Percentiles rank a stretch among this genome's conserved stretches.
phyloP scores from a whole-genome alignment of 1,140 invertebrate genomes.

The Drosophila ironensis region DNA sequence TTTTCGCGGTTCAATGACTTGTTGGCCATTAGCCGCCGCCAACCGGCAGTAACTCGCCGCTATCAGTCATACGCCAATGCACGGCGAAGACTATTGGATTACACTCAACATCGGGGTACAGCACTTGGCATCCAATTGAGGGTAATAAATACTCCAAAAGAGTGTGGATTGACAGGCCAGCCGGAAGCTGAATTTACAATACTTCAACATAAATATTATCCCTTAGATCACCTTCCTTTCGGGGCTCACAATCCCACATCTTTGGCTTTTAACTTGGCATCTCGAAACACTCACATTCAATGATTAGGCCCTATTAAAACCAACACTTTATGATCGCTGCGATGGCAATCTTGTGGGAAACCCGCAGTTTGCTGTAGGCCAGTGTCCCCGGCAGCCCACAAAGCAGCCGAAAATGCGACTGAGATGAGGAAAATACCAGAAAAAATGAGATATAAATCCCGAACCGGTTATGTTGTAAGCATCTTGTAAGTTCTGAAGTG shows the following conservation, averaged over 20 bases:
- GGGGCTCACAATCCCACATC: constrained; percentile 5
- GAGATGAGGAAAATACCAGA: constrained; percentile 10
- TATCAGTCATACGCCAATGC: constrained; percentile 78
- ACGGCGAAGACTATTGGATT: constrained; percentile 64
- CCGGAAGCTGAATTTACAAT: no score
- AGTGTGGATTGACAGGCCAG: no score
- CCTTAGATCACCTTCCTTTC: constrained; percentile 9
- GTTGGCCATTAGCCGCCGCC: constrained; percentile 49
- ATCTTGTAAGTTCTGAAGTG: constrained; percentile 70
- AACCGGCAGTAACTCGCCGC: constrained; percentile 53
- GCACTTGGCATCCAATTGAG: no score
- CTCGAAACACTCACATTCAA: background rate
- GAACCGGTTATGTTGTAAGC: constrained; percentile 76
- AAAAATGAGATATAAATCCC: constrained; percentile 26
- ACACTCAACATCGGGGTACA: constrained; percentile 48
- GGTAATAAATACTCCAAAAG: no score
- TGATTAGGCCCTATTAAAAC: background rate
- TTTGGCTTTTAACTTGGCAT: background rate
- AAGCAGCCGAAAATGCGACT: constrained; percentile 62
- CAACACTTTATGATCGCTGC: constrained; percentile 9
- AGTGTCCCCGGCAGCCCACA: constrained; percentile 61
- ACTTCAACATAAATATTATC: no score
- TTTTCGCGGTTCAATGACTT: constrained; percentile 67
- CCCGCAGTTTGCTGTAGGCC: constrained; percentile 46
- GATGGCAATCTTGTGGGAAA: constrained; percentile 23